phyloP scores from a whole-genome alignment of 2,797 vertebrate species.

The Scolopax rusticola region DNA sequence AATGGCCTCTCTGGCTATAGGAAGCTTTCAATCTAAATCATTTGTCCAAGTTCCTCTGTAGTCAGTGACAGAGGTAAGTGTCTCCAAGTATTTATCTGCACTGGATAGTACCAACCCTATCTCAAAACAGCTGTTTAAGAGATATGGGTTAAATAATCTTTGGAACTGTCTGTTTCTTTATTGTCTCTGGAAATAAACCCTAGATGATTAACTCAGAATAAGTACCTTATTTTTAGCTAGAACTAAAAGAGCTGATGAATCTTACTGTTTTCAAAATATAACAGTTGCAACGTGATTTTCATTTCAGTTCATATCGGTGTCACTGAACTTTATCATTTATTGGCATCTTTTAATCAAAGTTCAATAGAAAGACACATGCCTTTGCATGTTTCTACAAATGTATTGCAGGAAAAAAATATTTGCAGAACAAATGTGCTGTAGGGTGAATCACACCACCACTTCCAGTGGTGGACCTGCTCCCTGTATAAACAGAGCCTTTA shows the following conservation, averaged over 20 bases:
- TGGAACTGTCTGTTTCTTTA: background rate
- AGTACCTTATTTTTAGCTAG: background rate
- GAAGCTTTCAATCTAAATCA: background rate
- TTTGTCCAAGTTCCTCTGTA: background rate
- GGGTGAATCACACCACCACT: background rate
- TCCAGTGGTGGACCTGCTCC: background rate
- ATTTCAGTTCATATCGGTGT: background rate
- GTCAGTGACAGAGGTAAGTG: background rate
- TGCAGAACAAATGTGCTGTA: background rate
- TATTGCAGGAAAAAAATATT: background rate
- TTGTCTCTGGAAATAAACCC: background rate
- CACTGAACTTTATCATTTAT: conserved; percentile 24
- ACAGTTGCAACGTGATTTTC: background rate
- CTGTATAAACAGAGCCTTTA: background rate
- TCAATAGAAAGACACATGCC: background rate
- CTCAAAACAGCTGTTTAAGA: background rate
- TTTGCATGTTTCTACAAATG: background rate
- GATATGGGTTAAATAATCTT: background rate
- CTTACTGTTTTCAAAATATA: background rate
- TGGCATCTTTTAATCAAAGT: conserved; percentile 5
- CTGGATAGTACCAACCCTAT: background rate
- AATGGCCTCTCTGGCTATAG: background rate
- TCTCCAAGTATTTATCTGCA: background rate
- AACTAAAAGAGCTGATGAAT: background rate
- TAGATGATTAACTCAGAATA: background rate